Conservation (phyloP, 2,113 vertebrate genomes). For the Motacilla alba region DNA sequence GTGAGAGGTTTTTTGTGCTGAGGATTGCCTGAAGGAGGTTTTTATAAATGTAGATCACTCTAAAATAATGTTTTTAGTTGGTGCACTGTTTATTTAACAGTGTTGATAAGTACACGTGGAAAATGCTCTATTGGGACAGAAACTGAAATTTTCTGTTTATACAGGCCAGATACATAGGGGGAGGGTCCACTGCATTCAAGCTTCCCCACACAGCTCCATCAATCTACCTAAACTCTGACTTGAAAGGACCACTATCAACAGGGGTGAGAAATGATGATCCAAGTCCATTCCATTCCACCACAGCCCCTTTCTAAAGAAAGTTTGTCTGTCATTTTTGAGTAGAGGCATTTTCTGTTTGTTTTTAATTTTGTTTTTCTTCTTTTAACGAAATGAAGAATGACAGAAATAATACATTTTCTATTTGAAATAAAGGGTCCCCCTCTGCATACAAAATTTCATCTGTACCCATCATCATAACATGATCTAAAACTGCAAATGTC, state of each 20-base stretch:
- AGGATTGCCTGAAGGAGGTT: background rate
- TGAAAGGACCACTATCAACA: conserved; percentile 83
- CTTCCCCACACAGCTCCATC: conserved; percentile 77
- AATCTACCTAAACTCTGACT: conserved; percentile 83
- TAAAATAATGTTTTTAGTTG: background rate
- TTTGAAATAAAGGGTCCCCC: background rate
- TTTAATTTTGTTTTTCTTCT: background rate
- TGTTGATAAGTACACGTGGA: background rate
- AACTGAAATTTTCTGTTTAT: conserved; percentile 74
- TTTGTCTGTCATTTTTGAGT: background rate
- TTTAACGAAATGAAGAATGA: background rate
- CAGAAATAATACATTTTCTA: background rate
- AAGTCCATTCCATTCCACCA: conserved; percentile 71
- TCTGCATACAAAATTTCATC: background rate
- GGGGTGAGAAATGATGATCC: conserved; percentile 77
- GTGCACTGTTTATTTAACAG: background rate
- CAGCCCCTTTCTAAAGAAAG: background rate
- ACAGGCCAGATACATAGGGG: conserved; percentile 81
- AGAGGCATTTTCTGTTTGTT: background rate
- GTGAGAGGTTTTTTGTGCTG: background rate
- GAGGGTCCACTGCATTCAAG: conserved; percentile 81
- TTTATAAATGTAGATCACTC: background rate
- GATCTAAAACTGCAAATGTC: background rate
- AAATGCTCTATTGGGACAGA: conserved; percentile 7
- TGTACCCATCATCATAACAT: background rate